Evolutionary conservation across 2,888 invertebrate species (phyloP), one percentile per base, ranked within the genome.

Genomic region (Euzophera pinguis): DNA sequence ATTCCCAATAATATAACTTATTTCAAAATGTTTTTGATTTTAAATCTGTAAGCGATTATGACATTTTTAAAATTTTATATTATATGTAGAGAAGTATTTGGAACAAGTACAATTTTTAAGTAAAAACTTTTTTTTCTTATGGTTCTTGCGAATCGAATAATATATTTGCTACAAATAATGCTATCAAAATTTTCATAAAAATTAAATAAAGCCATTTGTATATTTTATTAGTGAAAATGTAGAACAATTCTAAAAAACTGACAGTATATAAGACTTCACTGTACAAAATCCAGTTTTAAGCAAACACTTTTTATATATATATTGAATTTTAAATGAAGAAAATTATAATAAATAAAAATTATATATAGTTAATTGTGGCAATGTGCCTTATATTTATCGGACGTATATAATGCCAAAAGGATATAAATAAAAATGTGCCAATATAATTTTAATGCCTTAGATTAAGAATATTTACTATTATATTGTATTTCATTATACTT

Each of bases 341-440:
- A 3, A 22, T 1, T 4, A 32, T 32, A 35, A 38, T 38, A 49
- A 39, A 35, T 16, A 22, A 1, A 42, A 34, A 32, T 34, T 35
- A 16, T 50, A 34, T 50, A 45, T 22, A 3, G 42, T 34, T 14
- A 22, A 50, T 35, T 43, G 43, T 71, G 81, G 85, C 81, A 58
- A 74, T 64, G 84, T 85, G 85, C 85, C 85, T 84, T 84, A 84
- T 72, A 84, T 72, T 65, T 78, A 75, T 73, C 64, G 58, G 58
- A 68, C 58, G 57, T 53, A 49, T 60, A 50, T 55, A 45, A 50
- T 34, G 51, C 51, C 51, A 52, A 52, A 52, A 22, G 5, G 22
- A 22, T 22, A 22, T 59, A 63, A 58, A 56, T 35, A 43, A 32
- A 32, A 14, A 10, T 37, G 51, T 54, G 54, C 54, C 57, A 58